Conservation (phyloP, 2,888 invertebrate species). For the Zhengitettix transpicula region DNA sequence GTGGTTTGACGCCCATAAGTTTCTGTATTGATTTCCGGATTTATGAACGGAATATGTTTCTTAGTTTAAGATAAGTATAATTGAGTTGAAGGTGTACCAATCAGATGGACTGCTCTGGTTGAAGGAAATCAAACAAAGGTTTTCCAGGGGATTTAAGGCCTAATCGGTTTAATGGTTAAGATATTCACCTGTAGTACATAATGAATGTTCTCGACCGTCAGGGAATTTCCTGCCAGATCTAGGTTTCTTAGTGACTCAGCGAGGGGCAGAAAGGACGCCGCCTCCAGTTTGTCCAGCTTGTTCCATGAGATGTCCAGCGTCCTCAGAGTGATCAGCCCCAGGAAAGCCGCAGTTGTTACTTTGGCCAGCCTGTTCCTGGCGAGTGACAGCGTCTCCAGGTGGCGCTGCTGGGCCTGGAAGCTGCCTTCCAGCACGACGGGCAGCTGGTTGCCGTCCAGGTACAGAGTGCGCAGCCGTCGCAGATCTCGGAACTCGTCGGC, state of each 20-base stretch:
- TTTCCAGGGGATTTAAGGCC: no score
- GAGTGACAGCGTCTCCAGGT: slow-evolving; percentile 38
- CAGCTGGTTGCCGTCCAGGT: slow-evolving; percentile 59
- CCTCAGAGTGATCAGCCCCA: slow-evolving; percentile 48
- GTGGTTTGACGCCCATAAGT: no score
- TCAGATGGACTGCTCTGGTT: no score
- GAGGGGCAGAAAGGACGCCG: slow-evolving; percentile 39
- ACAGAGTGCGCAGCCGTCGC: slow-evolving; percentile 43
- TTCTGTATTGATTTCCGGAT: no score
- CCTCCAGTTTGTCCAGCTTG: slow-evolving; percentile 50
- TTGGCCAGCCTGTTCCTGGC: slow-evolving; percentile 58
- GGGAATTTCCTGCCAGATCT: slow-evolving; percentile 52
- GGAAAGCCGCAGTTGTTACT: slow-evolving; percentile 55
- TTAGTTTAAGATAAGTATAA: no score
- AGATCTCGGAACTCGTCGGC: slow-evolving; percentile 55
- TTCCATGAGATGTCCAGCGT: slow-evolving; percentile 62
- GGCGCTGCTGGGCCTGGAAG: slow-evolving; percentile 28
- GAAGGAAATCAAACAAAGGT: no score
- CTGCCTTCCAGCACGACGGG: slow-evolving; percentile 57
- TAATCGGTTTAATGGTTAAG: no score
- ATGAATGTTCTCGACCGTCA: slow-evolving; percentile 37
- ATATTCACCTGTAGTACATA: slow-evolving; percentile 30
- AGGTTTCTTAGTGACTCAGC: slow-evolving; percentile 44
- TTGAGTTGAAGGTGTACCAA: no score
- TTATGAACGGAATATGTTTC: no score